phyloP scores from a whole-genome alignment of 1,140 invertebrate species.

The Drosophila trapezifrons region DNA sequence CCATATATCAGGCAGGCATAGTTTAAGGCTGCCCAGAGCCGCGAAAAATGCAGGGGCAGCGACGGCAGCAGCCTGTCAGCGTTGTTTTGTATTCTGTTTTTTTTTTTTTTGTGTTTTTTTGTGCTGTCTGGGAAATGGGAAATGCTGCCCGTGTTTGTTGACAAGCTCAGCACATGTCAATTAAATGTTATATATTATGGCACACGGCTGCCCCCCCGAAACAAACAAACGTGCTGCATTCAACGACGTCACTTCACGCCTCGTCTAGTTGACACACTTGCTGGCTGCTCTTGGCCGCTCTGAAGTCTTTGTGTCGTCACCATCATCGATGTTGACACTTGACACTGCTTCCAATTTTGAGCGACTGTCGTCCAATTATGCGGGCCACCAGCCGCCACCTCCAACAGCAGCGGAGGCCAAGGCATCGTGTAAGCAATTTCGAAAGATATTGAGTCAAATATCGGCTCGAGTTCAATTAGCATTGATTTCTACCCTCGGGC shows the following conservation, averaged over 20 bases:
- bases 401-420: slow-evolving; percentile 12
- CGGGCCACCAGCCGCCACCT: slow-evolving; percentile 47
- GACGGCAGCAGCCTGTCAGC: slow-evolving; percentile 35
- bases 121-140: slow-evolving; percentile 3
- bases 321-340: slow-evolving; percentile 73
- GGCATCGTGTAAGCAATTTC: slow-evolving; percentile 54
- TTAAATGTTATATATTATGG: slow-evolving; percentile 79
- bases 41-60: slow-evolving; percentile 15
- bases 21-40: slow-evolving; percentile 43
- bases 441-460: slow-evolving; percentile 59
- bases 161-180: slow-evolving; percentile 77
- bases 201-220: slow-evolving; percentile 33
- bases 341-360: slow-evolving; percentile 64
- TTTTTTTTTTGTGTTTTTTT: neutral
- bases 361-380: slow-evolving; percentile 51
- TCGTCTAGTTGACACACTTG: slow-evolving; percentile 70
- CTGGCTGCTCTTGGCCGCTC: slow-evolving; percentile 17
- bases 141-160: slow-evolving; percentile 64
- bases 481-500: slow-evolving; percentile 65
- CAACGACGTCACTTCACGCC: slow-evolving; percentile 68
- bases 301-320: slow-evolving; percentile 48
- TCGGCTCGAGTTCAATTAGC: slow-evolving; percentile 70
- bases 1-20: slow-evolving; percentile 64
- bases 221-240: slow-evolving; percentile 37
- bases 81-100: slow-evolving; percentile 16